Evolutionary conservation across 2,113 vertebrate genomes (phyloP).

Genomic region (Rhinolophus ferrumequinum): DNA sequence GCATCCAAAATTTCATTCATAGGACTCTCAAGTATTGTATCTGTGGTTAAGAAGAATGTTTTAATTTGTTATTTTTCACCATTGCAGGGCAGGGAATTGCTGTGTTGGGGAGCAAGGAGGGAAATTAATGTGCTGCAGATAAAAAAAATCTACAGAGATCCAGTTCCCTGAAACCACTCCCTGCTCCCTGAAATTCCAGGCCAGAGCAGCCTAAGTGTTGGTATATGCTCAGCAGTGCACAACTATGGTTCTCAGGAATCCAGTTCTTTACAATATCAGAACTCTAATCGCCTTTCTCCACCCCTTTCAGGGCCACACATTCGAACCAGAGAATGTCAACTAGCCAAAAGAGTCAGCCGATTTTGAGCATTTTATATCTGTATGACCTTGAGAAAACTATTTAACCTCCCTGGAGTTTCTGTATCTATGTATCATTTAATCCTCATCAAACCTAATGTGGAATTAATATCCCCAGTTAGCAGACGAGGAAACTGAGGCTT

Average conservation of each 20-base stretch:
- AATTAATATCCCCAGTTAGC: background rate
- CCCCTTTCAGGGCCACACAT: background rate
- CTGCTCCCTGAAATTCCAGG: background rate
- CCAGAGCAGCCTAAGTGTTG: background rate
- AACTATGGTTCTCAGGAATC: background rate
- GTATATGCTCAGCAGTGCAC: background rate
- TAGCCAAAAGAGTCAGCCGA: background rate
- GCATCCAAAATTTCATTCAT: background rate
- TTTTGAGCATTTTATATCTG: background rate
- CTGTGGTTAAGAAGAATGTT: background rate
- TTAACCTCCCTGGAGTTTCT: background rate
- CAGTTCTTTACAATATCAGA: background rate
- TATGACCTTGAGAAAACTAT: slow-evolving; percentile 39
- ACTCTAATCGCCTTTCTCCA: background rate
- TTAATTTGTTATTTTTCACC: background rate
- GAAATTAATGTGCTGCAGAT: background rate
- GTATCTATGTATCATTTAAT: background rate
- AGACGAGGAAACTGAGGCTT: background rate
- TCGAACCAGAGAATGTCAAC: background rate
- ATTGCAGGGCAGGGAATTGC: background rate
- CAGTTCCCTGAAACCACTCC: background rate
- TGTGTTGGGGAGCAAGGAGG: background rate
- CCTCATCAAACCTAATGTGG: background rate
- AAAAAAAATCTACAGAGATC: background rate
- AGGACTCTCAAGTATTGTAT: background rate